These are phyloP conservation scores for Coregonus suidteri DNA, from an alignment of 2,797 vertebrate species.

Conservation along the genomic window DNA sequence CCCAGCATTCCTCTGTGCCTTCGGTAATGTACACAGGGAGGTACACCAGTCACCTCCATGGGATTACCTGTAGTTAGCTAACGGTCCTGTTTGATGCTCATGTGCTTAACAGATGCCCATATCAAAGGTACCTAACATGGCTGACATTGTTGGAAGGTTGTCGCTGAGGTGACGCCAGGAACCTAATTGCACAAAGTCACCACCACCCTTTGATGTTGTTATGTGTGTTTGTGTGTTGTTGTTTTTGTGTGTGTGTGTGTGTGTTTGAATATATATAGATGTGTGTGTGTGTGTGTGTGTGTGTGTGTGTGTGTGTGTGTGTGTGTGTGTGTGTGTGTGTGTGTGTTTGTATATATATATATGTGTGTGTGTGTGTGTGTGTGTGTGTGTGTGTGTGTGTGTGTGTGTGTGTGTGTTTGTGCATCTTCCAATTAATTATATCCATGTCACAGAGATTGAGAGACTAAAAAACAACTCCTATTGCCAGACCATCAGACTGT, in stretches of 20 bases:
- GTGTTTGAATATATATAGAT: not conserved
- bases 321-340: no score
- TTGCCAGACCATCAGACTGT: no score
- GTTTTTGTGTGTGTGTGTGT: not conserved
- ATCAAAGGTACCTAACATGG: not conserved
- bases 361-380: not conserved
- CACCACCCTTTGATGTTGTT: not conserved
- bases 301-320: no score
- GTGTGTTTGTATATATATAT: no score
- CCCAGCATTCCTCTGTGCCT: not conserved
- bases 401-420: not conserved
- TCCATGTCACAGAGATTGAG: no score
- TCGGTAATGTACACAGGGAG: not conserved
- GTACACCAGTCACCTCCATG: not conserved
- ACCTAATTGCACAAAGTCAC: not conserved
- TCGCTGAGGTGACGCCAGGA: not conserved
- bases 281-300: no score
- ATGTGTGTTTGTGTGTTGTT: not conserved
- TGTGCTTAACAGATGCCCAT: slow-evolving; percentile 4
- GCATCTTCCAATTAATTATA: no score
- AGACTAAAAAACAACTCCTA: no score
- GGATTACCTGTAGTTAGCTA: slow-evolving; percentile 3
- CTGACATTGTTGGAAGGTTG: not conserved
- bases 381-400: not conserved
- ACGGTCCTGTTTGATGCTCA: not conserved